These are phyloP conservation scores for Opisthograptis luteolata DNA, from an alignment of 2,888 invertebrate genomes.

Conservation along the genomic window DNA sequence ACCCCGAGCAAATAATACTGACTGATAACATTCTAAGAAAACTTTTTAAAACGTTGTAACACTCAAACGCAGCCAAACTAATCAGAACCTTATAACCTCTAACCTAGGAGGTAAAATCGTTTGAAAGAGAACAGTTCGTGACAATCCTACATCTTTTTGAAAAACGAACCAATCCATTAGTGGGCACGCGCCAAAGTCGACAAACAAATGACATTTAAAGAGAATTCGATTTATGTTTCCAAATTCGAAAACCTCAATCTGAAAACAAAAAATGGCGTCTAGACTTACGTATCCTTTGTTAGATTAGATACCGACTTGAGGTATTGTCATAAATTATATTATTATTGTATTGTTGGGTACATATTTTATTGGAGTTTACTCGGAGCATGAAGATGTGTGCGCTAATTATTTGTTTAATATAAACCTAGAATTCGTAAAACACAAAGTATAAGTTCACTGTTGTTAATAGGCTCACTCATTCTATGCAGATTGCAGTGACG, in stretches of 20 bases:
- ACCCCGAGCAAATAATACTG: slow-evolving; percentile 70
- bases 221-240: slow-evolving; percentile 72
- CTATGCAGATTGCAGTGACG: too few relatives aligned
- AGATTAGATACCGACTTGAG: too few relatives aligned
- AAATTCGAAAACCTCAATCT: slow-evolving; percentile 69
- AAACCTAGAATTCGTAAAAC: too few relatives aligned
- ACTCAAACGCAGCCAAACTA: slow-evolving; percentile 26
- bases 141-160: slow-evolving; percentile 61
- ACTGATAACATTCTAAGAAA: slow-evolving; percentile 69
- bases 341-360: too few relatives aligned
- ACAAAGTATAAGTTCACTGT: too few relatives aligned
- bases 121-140: slow-evolving; percentile 48
- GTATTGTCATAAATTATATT: neutral
- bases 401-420: too few relatives aligned
- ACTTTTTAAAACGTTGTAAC: slow-evolving; percentile 34
- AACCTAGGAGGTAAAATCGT: slow-evolving; percentile 34
- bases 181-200: slow-evolving; percentile 77
- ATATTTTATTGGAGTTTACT: too few relatives aligned
- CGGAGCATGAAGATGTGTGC: too few relatives aligned
- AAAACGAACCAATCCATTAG: slow-evolving; percentile 79
- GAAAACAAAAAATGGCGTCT: slow-evolving; percentile 78
- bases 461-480: too few relatives aligned
- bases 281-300: slow-evolving; percentile 57
- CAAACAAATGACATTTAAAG: slow-evolving; percentile 78
- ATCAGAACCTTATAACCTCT: slow-evolving; percentile 39